Percentiles rank a stretch among this genome's conserved stretches.
Conservation (phyloP, 2,113 vertebrate genomes). For the Anolis sagrei region DNA sequence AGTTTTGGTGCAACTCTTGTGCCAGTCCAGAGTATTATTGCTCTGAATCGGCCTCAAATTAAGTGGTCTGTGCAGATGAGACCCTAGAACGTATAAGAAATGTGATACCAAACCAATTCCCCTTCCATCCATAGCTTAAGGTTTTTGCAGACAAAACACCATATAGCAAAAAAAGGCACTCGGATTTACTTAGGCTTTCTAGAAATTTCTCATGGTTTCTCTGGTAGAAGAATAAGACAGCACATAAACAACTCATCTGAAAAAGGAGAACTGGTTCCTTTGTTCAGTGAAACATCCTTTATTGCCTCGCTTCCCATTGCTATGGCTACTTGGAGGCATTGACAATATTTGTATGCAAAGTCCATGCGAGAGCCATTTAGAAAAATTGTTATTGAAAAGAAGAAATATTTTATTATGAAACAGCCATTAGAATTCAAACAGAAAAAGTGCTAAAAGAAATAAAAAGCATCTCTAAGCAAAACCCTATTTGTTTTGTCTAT, state of each 20-base stretch:
- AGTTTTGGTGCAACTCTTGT: too few relatives aligned
- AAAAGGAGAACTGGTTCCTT: slow-evolving; percentile 62
- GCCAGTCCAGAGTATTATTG: too few relatives aligned
- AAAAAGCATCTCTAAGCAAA: background rate
- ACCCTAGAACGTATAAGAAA: too few relatives aligned
- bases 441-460: background rate
- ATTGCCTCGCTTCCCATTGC: slow-evolving; percentile 64
- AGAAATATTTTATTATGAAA: background rate
- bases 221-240: slow-evolving; percentile 48
- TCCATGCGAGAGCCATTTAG: slow-evolving; percentile 29
- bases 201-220: slow-evolving; percentile 58
- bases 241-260: slow-evolving; percentile 56
- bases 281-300: slow-evolving; percentile 68
- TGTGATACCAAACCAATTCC: background rate
- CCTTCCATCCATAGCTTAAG: background rate
- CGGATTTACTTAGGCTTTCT: slow-evolving; percentile 46
- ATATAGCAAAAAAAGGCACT: slow-evolving; percentile 21
- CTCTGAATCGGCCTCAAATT: too few relatives aligned
- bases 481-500: background rate
- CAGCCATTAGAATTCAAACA: background rate
- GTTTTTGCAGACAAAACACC: background rate
- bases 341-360: slow-evolving; percentile 29
- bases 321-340: slow-evolving; percentile 66
- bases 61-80: too few relatives aligned
- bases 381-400: slow-evolving; percentile 17